phyloP scores from a whole-genome alignment of 2,888 invertebrate species.

The Rhaphigaster nebulosa region DNA sequence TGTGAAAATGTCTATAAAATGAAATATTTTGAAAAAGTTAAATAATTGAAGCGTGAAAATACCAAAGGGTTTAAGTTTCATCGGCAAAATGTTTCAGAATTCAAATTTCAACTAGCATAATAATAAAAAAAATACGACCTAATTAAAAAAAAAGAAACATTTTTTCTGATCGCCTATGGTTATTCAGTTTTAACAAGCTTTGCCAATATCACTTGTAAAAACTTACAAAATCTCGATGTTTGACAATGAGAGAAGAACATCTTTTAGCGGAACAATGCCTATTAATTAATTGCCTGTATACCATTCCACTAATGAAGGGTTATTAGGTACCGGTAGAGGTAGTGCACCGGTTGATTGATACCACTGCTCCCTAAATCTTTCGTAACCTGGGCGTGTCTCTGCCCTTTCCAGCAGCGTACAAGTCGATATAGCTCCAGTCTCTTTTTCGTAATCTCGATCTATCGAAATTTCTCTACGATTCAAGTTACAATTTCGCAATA shows the following conservation, averaged over 20 bases:
- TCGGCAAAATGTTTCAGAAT: too few species aligned
- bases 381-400: background rate
- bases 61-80: too few species aligned
- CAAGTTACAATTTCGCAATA: background rate
- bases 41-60: too few species aligned
- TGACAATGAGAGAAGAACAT: too few species aligned
- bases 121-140: too few species aligned
- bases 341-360: background rate
- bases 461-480: conserved; percentile 14
- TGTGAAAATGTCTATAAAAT: background rate
- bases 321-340: too few species aligned
- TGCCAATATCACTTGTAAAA: too few species aligned
- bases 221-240: too few species aligned
- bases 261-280: background rate
- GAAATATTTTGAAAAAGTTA: background rate
- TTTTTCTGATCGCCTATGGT: too few species aligned
- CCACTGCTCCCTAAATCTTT: background rate
- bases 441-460: background rate
- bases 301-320: background rate
- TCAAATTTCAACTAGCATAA: too few species aligned
- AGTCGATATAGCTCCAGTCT: background rate
- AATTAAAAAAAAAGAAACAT: too few species aligned
- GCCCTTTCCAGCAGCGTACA: background rate
- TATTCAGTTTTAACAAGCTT: too few species aligned
- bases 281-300: background rate